Percentiles rank a stretch among this genome's conserved stretches.
These are phyloP conservation scores for Acropternis orthonyx DNA, from an alignment of 2,797 vertebrate species.

Conservation along the genomic window DNA sequence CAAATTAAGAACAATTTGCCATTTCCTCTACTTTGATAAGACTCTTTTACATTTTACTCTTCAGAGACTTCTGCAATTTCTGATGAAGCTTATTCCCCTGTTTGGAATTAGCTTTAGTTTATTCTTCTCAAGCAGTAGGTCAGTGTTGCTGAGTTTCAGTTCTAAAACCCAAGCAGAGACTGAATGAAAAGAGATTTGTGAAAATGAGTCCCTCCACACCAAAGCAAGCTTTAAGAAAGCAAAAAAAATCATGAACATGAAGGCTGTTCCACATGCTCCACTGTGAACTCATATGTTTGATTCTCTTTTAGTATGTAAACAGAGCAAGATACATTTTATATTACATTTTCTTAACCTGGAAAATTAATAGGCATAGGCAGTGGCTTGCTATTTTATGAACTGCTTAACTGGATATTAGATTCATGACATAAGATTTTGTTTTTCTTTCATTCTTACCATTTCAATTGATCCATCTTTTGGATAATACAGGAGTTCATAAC, in stretches of 20 bases:
- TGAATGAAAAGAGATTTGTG: not conserved
- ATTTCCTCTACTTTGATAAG: not conserved
- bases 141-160: not conserved
- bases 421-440: not conserved
- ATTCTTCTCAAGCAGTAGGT: not conserved
- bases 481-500: conserved; percentile 92
- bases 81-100: not conserved
- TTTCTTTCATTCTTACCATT: conserved; percentile 82
- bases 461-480: conserved; percentile 90
- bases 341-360: not conserved
- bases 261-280: not conserved
- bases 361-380: not conserved
- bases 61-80: not conserved
- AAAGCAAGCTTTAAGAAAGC: not conserved
- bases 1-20: not conserved
- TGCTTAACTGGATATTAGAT: not conserved
- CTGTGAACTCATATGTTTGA: not conserved
- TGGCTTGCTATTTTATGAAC: not conserved
- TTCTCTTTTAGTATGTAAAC: not conserved
- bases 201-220: not conserved
- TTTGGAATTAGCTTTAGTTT: not conserved
- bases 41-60: not conserved
- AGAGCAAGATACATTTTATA: not conserved
- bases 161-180: not conserved
- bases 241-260: not conserved